A percentile compares a stretch with the other conserved stretches of the same genome.
These are phyloP conservation scores for Oxyura jamaicensis DNA, from an alignment of 2,113 vertebrate genomes.

Conservation along the genomic window DNA sequence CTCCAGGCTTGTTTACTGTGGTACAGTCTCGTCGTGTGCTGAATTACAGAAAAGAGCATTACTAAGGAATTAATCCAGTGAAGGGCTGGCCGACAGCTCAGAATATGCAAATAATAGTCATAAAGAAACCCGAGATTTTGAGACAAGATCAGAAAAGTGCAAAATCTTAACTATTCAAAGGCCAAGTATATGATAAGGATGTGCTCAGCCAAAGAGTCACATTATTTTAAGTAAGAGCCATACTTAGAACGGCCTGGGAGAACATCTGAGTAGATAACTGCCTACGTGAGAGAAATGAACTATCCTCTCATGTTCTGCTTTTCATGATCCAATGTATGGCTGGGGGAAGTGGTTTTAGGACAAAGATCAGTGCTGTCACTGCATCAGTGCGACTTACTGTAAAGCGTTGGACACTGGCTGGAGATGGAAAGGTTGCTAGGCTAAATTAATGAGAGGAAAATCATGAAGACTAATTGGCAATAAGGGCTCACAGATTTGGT, in stretches of 20 bases:
- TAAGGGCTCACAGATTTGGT: neutral
- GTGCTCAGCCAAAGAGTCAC: slow-evolving; percentile 11
- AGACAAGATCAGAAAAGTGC: neutral
- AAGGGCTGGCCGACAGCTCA: neutral
- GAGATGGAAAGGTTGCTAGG: neutral
- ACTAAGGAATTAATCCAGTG: neutral
- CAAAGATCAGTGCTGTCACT: neutral
- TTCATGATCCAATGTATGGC: neutral
- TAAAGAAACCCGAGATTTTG: neutral
- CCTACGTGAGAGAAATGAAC: slow-evolving; percentile 30
- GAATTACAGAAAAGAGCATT: neutral
- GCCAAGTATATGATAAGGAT: slow-evolving; percentile 5
- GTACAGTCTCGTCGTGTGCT: neutral
- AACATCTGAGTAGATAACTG: neutral
- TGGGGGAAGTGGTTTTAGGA: neutral
- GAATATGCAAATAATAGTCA: neutral
- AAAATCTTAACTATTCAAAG: slow-evolving; percentile 16
- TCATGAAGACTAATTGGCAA: neutral
- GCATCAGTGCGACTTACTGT: neutral
- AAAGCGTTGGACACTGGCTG: neutral
- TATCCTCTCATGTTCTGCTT: neutral
- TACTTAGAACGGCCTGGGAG: slow-evolving; percentile 42
- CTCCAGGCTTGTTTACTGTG: neutral
- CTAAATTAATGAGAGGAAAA: neutral
- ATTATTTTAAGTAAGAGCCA: slow-evolving; percentile 20